Evolutionary conservation across 1,140 invertebrate species (phyloP), one percentile per base, ranked within the genome.

Genomic region (Neotoxoptera formosana): DNA sequence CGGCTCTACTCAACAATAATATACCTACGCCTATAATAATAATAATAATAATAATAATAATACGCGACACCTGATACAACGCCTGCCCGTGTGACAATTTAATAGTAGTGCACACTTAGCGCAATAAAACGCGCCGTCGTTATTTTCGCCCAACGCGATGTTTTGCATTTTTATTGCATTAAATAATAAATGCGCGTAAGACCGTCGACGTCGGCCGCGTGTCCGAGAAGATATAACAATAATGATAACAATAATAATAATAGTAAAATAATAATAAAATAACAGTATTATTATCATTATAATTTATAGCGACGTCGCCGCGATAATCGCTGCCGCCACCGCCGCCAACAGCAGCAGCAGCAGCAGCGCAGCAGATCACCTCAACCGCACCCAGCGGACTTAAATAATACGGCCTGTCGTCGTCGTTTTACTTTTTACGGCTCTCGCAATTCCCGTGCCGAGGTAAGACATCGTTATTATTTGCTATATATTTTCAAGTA

Each of bases 111-210:
- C 76, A 36, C 36, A 83, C 7, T 83, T 41, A 41, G 21, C 20
- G 36, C 34, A 83, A 83, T 83, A 83, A 83, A 83, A 83, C 34
- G 34, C 17, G 21, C n/a, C 21, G 41, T 41, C 34, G 34, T 83
- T 41, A 23, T 41, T 41, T 2, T 83, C 34, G 7, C 36, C 34
- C 6, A 34, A 36, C n/a, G 81, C 81, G 36, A 36, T 23, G 81
- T 83, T 36, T 83, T 83, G 81, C 81, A 83, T 83, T 83, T 83
- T 83, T 83, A 83, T 83, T 41, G 81, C 81, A 3, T 41, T 83
- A 41, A 83, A 83, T 83, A 83, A 83, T 83, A 83, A 41, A 83
- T 41, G 36, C 8, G 8, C 36, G 21, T 41, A 83, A 83, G 81
- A 81, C 20, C 76, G 76, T 25, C 21, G 76, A 36, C 34, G 21